A percentile compares a stretch with the other conserved stretches of the same genome.
Evolutionary conservation across 2,888 invertebrate species (phyloP).

Genomic region (Aquatica leii): DNA sequence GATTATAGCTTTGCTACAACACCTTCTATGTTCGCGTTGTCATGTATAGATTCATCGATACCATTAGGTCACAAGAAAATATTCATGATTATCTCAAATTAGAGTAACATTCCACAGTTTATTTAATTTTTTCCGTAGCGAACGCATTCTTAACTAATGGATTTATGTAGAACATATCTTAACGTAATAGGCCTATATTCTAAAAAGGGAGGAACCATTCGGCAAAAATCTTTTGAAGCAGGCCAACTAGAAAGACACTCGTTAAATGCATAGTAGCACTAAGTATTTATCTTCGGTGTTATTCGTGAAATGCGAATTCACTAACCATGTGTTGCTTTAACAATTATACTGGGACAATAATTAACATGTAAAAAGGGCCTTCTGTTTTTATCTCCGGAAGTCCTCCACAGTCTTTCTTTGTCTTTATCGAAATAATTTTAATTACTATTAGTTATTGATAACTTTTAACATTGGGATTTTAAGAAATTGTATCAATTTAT

Average conservation of each 20-base stretch:
- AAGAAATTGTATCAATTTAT: constrained; percentile 1
- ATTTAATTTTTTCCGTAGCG: constrained; percentile 6
- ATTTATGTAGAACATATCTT: constrained; percentile 5
- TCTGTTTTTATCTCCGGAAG: constrained; percentile 4
- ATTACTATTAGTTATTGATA: not conserved
- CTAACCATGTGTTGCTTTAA: no score
- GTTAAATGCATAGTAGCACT: not conserved
- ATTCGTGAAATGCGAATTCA: no score
- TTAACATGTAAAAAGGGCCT: not conserved
- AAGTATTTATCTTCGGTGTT: not conserved
- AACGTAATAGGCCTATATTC: constrained; percentile 15
- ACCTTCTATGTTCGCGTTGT: constrained; percentile 21
- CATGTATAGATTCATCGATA: constrained; percentile 17
- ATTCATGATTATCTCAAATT: constrained; percentile 18
- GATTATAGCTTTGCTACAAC: constrained; percentile 26
- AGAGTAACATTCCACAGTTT: constrained; percentile 17
- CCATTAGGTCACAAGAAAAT: constrained; percentile 13
- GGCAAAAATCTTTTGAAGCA: not conserved
- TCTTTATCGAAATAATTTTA: not conserved
- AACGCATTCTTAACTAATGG: constrained; percentile 1
- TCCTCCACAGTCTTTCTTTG: not conserved
- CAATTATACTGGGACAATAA: not conserved
- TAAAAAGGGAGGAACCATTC: not conserved
- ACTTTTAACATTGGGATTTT: not conserved
- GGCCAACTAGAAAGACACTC: not conserved